These are phyloP conservation scores for Crotalus helleri DNA, from an alignment of 2,113 vertebrate genomes.

Conservation along the genomic window DNA sequence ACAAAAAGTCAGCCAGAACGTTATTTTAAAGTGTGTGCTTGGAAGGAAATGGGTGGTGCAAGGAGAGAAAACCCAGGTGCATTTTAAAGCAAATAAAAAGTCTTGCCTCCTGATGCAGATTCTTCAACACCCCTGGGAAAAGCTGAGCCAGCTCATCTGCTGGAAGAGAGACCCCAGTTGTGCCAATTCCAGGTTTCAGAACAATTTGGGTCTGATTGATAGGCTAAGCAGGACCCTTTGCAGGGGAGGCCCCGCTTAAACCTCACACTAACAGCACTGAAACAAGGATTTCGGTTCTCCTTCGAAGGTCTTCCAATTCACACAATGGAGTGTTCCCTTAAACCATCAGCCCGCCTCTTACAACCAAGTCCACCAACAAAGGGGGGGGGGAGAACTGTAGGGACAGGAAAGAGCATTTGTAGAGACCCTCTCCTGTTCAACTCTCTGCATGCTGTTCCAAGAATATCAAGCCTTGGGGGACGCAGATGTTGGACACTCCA, in stretches of 20 bases:
- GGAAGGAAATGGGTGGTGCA: slow-evolving; percentile 7
- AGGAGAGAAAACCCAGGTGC: slow-evolving; percentile 7
- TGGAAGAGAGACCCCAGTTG: neutral
- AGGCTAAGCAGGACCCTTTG: neutral
- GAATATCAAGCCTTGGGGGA: neutral
- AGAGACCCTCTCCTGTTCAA: neutral
- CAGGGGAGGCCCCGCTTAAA: neutral
- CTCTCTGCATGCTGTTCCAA: neutral
- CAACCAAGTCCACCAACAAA: neutral
- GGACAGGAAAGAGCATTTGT: neutral
- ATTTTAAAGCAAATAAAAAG: neutral
- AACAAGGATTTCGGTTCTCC: fast-evolving
- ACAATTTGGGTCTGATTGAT: fast-evolving
- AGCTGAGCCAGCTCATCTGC: neutral
- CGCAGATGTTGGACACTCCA: fast-evolving
- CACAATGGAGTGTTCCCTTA: neutral
- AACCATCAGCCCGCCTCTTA: fast-evolving
- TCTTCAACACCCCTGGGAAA: slow-evolving; percentile 41
- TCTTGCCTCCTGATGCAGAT: slow-evolving; percentile 10
- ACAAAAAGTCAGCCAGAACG: slow-evolving; percentile 60
- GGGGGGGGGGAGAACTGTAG: neutral
- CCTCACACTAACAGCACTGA: neutral
- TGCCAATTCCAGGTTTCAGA: neutral
- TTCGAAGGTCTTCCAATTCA: neutral
- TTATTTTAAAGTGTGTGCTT: slow-evolving; percentile 34